These are phyloP conservation scores for Hippopotamyrus pictus DNA, from an alignment of 2,797 vertebrate species.

Conservation along the genomic window DNA sequence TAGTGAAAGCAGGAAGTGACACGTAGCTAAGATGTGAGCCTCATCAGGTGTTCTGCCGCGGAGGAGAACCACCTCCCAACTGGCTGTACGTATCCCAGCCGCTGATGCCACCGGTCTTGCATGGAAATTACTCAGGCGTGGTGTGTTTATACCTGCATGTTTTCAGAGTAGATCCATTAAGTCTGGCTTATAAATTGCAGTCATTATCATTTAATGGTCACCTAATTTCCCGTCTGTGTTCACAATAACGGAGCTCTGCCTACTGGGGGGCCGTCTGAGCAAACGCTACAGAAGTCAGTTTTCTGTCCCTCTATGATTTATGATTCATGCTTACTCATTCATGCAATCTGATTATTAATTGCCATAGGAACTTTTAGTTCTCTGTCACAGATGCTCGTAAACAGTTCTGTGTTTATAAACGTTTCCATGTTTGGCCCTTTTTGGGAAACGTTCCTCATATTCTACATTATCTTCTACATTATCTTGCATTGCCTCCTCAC, in stretches of 20 bases:
- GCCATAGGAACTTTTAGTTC: background rate
- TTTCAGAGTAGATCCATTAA: conserved; percentile 12
- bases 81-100: background rate
- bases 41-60: background rate
- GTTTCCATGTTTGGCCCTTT: background rate
- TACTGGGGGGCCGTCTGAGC: background rate
- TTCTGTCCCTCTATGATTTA: background rate
- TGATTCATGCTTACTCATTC: background rate
- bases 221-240: conserved; percentile 12
- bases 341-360: background rate
- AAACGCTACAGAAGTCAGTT: background rate
- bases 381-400: background rate
- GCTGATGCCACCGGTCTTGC: background rate
- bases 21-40: background rate
- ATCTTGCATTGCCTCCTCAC: background rate
- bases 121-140: background rate
- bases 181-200: conserved; percentile 19
- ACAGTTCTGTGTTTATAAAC: background rate
- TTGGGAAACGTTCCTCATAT: background rate
- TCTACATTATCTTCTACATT: background rate
- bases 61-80: background rate
- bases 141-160: background rate
- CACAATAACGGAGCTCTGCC: background rate
- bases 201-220: conserved; percentile 19
- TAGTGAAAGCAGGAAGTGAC: background rate